Conservation (phyloP, 2,888 invertebrate species). For the Rotaria socialis region DNA sequence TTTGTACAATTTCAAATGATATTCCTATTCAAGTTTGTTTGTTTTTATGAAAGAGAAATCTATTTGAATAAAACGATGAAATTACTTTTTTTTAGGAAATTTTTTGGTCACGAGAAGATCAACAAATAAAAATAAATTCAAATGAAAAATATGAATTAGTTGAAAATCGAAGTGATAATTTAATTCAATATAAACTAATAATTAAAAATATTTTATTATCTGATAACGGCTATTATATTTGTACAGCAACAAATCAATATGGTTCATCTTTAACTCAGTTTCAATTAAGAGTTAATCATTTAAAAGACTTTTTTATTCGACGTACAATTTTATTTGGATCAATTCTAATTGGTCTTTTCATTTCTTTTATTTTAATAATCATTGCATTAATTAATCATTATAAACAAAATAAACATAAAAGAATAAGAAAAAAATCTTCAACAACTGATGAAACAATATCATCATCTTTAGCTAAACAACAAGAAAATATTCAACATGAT, state of each 20-base stretch:
- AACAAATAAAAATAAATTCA: not conserved
- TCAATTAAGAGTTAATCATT: not conserved
- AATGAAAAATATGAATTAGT: not conserved
- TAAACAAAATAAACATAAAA: not conserved
- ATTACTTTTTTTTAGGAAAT: not conserved
- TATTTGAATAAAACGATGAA: no score
- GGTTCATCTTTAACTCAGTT: not conserved
- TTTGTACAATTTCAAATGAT: not conserved
- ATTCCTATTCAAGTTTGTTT: not conserved
- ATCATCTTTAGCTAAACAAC: not conserved
- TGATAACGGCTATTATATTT: not conserved
- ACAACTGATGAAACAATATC: not conserved
- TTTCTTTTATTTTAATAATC: not conserved
- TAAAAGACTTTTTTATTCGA: not conserved
- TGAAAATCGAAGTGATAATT: not conserved
- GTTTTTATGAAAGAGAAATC: no score
- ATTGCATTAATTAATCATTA: not conserved
- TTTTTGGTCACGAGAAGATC: not conserved
- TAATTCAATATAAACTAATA: not conserved
- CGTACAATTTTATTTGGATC: not conserved
- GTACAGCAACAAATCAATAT: not conserved
- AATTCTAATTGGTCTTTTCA: not conserved
- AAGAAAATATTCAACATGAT: not conserved
- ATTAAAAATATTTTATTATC: not conserved
- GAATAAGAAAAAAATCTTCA: not conserved